These are phyloP conservation scores for Anguilla megastoma DNA, from an alignment of 2,797 vertebrate genomes.

Conservation along the genomic window DNA sequence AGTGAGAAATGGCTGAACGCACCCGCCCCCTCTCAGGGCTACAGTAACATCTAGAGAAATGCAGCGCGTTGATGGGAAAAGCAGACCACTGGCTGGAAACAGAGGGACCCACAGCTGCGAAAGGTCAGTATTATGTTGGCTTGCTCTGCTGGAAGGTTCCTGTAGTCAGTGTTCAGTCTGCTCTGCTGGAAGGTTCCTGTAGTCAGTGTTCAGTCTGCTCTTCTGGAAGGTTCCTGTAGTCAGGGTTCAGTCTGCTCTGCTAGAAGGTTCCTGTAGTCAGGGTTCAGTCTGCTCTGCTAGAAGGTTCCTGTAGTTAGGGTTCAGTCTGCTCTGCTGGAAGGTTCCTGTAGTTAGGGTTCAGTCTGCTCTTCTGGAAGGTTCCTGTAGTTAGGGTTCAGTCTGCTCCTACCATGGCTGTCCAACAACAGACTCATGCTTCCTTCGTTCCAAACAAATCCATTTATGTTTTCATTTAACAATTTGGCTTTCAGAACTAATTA, in stretches of 20 bases:
- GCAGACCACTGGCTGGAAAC: not conserved
- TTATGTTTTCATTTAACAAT: not conserved
- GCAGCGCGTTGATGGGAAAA: not conserved
- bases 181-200: not conserved
- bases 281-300: not conserved
- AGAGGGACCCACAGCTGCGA: not conserved
- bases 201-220: not conserved
- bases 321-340: not conserved
- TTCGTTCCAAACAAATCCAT: not conserved
- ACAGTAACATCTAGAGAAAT: not conserved
- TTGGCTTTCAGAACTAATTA: not conserved
- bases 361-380: not conserved
- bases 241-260: not conserved
- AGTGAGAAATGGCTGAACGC: not conserved
- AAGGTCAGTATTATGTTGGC: not conserved
- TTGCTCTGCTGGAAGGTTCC: not conserved
- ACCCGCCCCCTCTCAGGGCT: not conserved
- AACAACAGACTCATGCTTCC: not conserved
- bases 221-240: not conserved
- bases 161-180: no score
- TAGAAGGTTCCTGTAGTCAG: not conserved
- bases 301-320: not conserved
- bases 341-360: not conserved
- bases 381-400: not conserved
- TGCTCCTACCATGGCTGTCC: not conserved